These are phyloP conservation scores for Pelobates fuscus DNA, from an alignment of 2,113 vertebrate genomes.

Conservation along the genomic window DNA sequence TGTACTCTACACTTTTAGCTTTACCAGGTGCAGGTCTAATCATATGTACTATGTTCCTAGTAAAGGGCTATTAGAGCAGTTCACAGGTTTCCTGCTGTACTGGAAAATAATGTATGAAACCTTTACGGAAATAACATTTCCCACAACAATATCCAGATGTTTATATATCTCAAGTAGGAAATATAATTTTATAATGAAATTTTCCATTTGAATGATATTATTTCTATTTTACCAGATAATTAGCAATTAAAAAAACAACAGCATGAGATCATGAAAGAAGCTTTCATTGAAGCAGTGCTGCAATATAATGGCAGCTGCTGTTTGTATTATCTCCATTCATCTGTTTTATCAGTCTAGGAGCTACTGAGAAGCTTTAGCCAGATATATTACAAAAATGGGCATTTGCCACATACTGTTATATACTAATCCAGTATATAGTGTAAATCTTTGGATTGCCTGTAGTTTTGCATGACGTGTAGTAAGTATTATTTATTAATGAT, in stretches of 20 bases:
- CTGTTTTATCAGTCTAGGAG: conserved; percentile 32
- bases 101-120: conserved; percentile 2
- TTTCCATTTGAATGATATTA: conserved; percentile 43
- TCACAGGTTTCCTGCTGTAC: neutral
- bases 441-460: neutral
- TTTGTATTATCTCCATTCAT: conserved; percentile 27
- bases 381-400: conserved; percentile 6
- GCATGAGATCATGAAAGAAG: conserved; percentile 39
- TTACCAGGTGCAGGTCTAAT: conserved; percentile 19
- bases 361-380: conserved; percentile 1
- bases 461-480: neutral
- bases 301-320: conserved; percentile 46
- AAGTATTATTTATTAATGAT: too few relatives aligned
- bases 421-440: neutral
- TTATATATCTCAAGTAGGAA: conserved; percentile 26
- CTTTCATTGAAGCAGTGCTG: conserved; percentile 23
- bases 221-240: conserved; percentile 47
- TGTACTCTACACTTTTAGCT: neutral
- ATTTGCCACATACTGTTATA: conserved; percentile 1
- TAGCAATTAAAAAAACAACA: conserved; percentile 43
- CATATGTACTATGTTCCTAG: neutral
- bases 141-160: conserved; percentile 24
- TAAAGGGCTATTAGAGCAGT: neutral
- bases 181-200: conserved; percentile 21
- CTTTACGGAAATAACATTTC: conserved; percentile 4